Evolutionary conservation across 2,113 vertebrate genomes (phyloP).

Genomic region (Cyprinus carpio): DNA sequence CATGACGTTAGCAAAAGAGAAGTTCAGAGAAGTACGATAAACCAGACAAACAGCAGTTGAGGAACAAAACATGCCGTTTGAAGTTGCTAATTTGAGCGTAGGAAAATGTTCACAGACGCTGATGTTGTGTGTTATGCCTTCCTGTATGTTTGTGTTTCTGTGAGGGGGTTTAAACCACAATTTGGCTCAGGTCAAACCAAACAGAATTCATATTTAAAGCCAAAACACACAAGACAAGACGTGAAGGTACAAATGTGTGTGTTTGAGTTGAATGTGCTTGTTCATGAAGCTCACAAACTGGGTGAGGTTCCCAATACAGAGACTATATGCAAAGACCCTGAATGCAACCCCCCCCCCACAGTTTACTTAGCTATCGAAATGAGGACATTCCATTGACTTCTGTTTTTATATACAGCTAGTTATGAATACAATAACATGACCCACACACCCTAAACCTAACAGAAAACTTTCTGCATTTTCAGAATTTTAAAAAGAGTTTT

Average conservation of each 20-base stretch:
- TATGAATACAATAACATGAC: neutral
- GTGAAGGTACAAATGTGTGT: neutral
- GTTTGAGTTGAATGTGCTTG: neutral
- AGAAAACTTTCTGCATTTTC: neutral
- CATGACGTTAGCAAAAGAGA: neutral
- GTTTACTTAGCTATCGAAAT: neutral
- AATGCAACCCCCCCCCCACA: neutral
- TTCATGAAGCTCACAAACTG: neutral
- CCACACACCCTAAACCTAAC: neutral
- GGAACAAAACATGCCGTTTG: neutral
- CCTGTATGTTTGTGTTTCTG: neutral
- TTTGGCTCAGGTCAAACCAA: neutral
- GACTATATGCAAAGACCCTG: neutral
- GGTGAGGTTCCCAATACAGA: neutral
- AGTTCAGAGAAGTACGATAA: slow-evolving; percentile 19
- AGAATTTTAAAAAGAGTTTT: neutral
- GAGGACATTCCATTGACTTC: neutral
- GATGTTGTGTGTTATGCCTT: neutral
- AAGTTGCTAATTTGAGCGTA: neutral
- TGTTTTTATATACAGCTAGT: neutral
- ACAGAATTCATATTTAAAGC: slow-evolving; percentile 5
- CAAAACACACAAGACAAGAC: neutral
- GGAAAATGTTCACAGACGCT: neutral
- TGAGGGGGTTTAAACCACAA: neutral
- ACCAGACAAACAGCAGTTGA: neutral